phyloP scores from a whole-genome alignment of 2,113 vertebrate species.

The Centropus bengalensis region DNA sequence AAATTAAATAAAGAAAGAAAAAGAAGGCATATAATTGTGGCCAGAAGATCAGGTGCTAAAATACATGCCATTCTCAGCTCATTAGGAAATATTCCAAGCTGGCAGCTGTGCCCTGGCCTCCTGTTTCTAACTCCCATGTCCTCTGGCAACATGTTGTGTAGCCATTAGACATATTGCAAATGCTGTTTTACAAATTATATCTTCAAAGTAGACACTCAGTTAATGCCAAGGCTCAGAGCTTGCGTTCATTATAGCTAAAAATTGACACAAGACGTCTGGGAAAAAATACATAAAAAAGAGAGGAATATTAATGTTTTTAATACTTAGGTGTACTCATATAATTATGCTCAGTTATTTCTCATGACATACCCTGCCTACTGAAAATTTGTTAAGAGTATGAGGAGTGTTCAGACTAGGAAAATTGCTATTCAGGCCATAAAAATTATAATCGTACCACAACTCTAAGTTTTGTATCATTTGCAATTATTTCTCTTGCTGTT shows the following conservation, averaged over 20 bases:
- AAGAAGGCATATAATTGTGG: not conserved
- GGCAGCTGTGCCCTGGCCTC: not conserved
- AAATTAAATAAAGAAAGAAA: not conserved
- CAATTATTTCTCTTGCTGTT: not conserved
- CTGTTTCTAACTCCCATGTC: not conserved
- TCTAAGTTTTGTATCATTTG: not conserved
- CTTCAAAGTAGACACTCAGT: not conserved
- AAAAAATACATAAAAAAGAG: too few relatives aligned
- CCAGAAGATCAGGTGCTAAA: slow-evolving; percentile 20
- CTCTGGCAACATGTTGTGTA: not conserved
- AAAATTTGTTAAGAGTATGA: not conserved
- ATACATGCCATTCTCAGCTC: not conserved
- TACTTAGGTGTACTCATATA: too few relatives aligned
- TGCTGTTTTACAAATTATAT: not conserved
- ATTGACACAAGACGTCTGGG: not conserved
- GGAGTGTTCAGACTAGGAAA: not conserved
- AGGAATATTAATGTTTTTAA: too few relatives aligned
- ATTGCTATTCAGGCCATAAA: not conserved
- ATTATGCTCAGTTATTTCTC: not conserved
- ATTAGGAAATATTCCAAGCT: slow-evolving; percentile 11
- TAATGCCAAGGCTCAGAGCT: not conserved
- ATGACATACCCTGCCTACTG: not conserved
- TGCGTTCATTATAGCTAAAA: not conserved
- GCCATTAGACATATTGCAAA: not conserved
- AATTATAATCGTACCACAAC: not conserved